These are phyloP conservation scores for Harpagoxenus sublaevis DNA, from an alignment of 2,888 invertebrate species.

Conservation along the genomic window DNA sequence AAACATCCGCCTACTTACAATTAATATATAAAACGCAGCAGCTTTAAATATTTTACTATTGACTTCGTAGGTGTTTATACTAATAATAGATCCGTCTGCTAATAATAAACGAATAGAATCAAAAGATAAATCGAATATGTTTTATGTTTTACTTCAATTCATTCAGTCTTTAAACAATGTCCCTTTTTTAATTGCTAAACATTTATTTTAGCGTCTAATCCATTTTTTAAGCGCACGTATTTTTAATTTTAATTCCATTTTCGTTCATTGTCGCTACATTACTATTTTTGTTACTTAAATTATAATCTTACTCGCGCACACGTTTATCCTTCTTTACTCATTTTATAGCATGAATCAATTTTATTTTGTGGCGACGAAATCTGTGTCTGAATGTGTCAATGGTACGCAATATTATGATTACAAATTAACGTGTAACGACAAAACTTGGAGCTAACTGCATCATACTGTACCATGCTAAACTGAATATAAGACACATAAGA, in stretches of 20 bases:
- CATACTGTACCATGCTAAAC: background rate
- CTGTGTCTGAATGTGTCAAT: background rate
- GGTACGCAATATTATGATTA: background rate
- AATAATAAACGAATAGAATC: background rate
- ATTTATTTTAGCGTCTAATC: background rate
- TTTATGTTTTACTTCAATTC: background rate
- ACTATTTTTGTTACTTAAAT: background rate
- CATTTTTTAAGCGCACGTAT: background rate
- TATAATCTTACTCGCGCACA: background rate
- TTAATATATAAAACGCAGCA: background rate
- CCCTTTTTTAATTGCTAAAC: background rate
- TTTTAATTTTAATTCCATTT: background rate
- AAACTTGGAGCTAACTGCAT: background rate
- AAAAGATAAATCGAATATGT: background rate
- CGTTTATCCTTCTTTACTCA: background rate
- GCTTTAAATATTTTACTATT: constrained; percentile 20
- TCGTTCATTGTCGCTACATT: background rate
- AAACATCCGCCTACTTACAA: background rate
- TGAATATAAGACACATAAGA: background rate
- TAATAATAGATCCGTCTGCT: background rate
- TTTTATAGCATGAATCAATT: background rate
- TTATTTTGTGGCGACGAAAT: background rate
- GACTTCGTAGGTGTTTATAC: background rate
- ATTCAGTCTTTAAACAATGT: background rate
- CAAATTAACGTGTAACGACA: constrained; percentile 15